A percentile compares a stretch with the other conserved stretches of the same genome.
Conservation (phyloP, 2,113 vertebrate species). For the Corythoichthys haematopterus region DNA sequence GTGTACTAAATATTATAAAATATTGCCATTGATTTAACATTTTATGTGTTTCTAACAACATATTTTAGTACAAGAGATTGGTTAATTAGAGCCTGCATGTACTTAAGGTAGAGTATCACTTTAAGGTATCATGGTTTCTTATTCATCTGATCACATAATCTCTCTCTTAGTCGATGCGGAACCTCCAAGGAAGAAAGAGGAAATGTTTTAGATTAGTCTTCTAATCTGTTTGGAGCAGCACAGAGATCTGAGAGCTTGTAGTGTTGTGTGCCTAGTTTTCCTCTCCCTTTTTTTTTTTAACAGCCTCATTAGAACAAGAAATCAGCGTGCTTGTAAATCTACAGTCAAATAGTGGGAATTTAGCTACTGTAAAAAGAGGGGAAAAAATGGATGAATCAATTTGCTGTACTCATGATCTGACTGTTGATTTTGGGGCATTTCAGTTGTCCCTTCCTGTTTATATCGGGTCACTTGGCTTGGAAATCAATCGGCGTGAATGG, state of each 20-base stretch:
- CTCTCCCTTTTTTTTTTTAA: not conserved
- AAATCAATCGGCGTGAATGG: too few species aligned
- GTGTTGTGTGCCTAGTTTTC: conserved; percentile 10
- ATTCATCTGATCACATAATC: conserved; percentile 47
- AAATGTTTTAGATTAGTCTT: conserved; percentile 51
- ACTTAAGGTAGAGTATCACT: too few species aligned
- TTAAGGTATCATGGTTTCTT: conserved; percentile 28
- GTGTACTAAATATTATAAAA: too few species aligned
- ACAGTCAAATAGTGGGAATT: conserved; percentile 31
- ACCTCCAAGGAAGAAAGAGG: conserved; percentile 45
- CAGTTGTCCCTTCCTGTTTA: too few species aligned
- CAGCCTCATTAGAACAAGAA: conserved; percentile 39
- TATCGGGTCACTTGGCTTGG: too few species aligned
- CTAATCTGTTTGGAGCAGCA: conserved; percentile 49
- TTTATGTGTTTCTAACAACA: too few species aligned
- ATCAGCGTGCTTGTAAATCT: conserved; percentile 27
- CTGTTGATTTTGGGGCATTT: too few species aligned
- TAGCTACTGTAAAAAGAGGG: conserved; percentile 4
- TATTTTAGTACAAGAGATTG: too few species aligned
- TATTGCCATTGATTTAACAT: too few species aligned
- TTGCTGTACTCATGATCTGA: too few species aligned
- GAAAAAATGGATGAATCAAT: too few species aligned
- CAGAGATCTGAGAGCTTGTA: conserved; percentile 32
- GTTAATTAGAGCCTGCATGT: too few species aligned
- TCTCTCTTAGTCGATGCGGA: conserved; percentile 47